Evolutionary conservation across 2,888 invertebrate genomes (phyloP), one percentile per base, ranked within the genome.

Genomic region (Danaus chrysippus): DNA sequence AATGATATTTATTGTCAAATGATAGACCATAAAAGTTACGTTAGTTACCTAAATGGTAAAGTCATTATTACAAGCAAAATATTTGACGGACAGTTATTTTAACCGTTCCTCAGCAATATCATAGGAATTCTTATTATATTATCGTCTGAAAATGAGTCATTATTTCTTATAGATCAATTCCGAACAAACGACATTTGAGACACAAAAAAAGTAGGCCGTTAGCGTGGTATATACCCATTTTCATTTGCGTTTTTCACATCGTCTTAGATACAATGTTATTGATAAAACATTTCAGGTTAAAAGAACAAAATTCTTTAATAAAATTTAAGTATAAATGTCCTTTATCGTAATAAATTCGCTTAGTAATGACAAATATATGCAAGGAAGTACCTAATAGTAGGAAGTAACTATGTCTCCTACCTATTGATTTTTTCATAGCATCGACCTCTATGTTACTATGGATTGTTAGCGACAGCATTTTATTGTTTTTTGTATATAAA

Each of bases 341-440:
- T 34, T 6, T 34, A 34, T 34, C 6, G 23, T 34, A 34, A 34
- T 34, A 5, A 34, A 34, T 34, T 34, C 23, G 23, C 8, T 34
- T 6, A 34, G 3, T 34, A 34, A 34, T 10, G 46, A 46, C 46
- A 46, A 9, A 10, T 23, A 42, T 13, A 23, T 13, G 55, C 42
- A 55, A 55, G 58, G 42, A 34, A 61, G 54, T 42, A 53, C n/a
- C n/a, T n/a, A 55, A 57, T 56, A 11, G 55, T n/a, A 58, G 49
- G 41, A 54, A 15, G 10, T 46, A 13, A 62, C 56, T 23, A 59
- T 49, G 55, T 52, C 53, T 63, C 64, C 64, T 68, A 67, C 54
- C 43, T 67, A 67, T 68, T 63, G 67, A 68, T 68, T 64, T 61
- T 62, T 65, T 66, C 59, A 56, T 49, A 6, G 46, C 1, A n/a